Conservation (phyloP, 2,797 vertebrate species). For the Brachyrhaphis roseni region DNA sequence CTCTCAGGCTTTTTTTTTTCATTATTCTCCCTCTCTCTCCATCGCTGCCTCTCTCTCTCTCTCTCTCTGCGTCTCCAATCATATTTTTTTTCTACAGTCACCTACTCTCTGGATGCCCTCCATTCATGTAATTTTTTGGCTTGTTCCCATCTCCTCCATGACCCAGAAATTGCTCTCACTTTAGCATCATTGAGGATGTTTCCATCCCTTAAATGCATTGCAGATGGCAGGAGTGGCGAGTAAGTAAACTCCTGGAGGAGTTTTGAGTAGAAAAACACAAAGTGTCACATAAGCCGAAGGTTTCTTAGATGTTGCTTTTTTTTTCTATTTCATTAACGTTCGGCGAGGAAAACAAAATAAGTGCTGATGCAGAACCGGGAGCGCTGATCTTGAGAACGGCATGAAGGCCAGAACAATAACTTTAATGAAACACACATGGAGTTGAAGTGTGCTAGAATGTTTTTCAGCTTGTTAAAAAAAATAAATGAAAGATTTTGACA, state of each 20-base stretch:
- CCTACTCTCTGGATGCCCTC: conserved; percentile 23
- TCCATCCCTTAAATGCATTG: neutral
- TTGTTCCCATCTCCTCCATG: conserved; percentile 5
- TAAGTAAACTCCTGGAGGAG: neutral
- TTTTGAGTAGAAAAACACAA: conserved; percentile 6
- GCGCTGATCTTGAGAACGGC: neutral
- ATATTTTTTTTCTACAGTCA: conserved; percentile 26
- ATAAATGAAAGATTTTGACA: neutral
- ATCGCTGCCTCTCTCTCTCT: conserved; percentile 2
- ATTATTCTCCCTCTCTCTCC: conserved; percentile 27
- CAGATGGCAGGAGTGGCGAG: neutral
- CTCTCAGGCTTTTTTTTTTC: conserved; percentile 56
- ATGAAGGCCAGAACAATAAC: neutral
- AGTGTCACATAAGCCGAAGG: neutral
- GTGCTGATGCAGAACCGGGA: neutral
- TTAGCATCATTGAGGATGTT: conserved; percentile 2
- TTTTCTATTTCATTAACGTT: neutral
- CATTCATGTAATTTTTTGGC: conserved; percentile 21
- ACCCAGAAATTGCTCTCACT: conserved; percentile 16
- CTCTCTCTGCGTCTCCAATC: neutral
- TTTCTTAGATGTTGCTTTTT: neutral
- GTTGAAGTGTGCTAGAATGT: neutral
- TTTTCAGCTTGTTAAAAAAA: neutral
- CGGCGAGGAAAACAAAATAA: neutral
- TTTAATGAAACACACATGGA: neutral